Evolutionary conservation across 1,140 invertebrate species (phyloP).

Genomic region (Eumeta japonica): DNA sequence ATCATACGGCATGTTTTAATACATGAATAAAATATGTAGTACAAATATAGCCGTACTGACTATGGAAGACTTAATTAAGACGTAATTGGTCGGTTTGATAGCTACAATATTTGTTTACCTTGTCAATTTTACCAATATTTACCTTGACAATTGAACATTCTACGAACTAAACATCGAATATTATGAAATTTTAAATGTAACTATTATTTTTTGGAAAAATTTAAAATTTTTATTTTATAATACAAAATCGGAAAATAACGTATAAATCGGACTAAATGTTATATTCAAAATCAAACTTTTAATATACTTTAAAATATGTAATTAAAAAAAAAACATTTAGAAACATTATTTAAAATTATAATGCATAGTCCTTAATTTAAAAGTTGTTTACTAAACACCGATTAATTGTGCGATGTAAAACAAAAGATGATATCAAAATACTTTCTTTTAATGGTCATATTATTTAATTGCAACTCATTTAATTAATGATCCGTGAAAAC

Average conservation of each 20-base stretch:
- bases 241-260: background rate
- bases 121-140: no score
- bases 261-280: background rate
- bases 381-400: no score
- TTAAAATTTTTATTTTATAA: background rate
- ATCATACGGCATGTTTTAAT: no score
- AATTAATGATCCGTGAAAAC: background rate
- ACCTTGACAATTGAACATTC: background rate
- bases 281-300: background rate
- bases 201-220: no score
- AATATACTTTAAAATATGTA: constrained; percentile 1
- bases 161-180: background rate
- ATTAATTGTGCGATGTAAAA: no score
- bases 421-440: background rate
- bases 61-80: no score
- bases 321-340: no score
- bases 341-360: background rate
- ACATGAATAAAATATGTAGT: no score
- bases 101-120: no score
- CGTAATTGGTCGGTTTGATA: no score
- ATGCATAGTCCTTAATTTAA: background rate
- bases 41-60: no score
- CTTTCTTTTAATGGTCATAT: background rate
- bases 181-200: constrained; percentile 1
- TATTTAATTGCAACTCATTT: background rate